Evolutionary conservation across 2,797 vertebrate genomes (phyloP).

Genomic region (Aphelocoma californica): DNA sequence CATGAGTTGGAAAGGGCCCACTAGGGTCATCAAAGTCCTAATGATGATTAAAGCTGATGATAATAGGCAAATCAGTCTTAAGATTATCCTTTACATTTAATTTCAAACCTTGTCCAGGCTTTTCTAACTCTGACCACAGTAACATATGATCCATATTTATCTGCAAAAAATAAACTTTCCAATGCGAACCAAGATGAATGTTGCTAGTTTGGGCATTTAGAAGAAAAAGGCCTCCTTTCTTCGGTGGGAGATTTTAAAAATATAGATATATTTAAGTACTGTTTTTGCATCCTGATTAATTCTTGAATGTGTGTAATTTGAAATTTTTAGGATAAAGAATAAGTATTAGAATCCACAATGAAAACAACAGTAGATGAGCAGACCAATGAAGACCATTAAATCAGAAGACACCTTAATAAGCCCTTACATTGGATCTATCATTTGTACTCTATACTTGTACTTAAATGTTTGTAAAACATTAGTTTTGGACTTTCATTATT

Average conservation of each 20-base stretch:
- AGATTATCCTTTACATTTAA: not conserved
- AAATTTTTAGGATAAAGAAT: not conserved
- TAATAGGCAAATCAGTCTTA: not conserved
- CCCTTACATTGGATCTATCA: fast-evolving
- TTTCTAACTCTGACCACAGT: not conserved
- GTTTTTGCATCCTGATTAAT: not conserved
- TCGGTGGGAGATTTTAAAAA: fast-evolving
- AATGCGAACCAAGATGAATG: not conserved
- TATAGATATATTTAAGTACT: not conserved
- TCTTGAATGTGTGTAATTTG: not conserved
- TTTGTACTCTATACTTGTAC: not conserved
- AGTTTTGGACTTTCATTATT: not conserved
- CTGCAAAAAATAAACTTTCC: not conserved
- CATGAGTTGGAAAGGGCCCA: not conserved
- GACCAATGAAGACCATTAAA: not conserved
- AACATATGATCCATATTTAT: not conserved
- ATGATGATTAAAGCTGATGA: not conserved
- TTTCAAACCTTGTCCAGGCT: not conserved
- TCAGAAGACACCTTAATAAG: not conserved
- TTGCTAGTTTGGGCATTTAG: not conserved
- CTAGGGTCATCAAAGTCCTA: not conserved
- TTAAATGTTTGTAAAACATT: not conserved
- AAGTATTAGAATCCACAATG: not conserved
- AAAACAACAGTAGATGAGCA: not conserved
- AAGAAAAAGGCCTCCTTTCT: not conserved